These are phyloP conservation scores for Netelia virgata DNA, from an alignment of 2,888 invertebrate species.

Conservation along the genomic window DNA sequence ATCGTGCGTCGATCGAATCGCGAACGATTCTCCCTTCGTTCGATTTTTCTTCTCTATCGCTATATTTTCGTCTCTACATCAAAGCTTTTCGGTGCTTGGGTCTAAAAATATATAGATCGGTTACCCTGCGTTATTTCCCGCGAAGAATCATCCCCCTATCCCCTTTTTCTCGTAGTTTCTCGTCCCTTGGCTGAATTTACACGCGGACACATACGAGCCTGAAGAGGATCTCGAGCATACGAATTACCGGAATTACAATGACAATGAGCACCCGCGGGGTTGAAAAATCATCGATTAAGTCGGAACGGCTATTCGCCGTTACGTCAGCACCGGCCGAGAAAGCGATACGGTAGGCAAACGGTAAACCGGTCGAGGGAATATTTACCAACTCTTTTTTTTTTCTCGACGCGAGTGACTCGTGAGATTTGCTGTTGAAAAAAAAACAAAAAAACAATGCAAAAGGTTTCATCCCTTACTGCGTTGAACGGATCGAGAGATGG, in stretches of 20 bases:
- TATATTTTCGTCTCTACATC: not conserved
- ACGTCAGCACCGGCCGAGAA: slow-evolving; percentile 18
- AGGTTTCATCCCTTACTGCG: not conserved
- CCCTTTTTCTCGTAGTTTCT: not conserved
- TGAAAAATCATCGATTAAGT: slow-evolving; percentile 63
- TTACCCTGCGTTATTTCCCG: not conserved
- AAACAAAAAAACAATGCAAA: slow-evolving; percentile 6
- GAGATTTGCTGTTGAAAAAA: slow-evolving; percentile 27
- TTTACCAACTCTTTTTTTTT: slow-evolving; percentile 13
- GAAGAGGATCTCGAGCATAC: slow-evolving; percentile 44
- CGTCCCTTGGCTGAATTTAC: not conserved
- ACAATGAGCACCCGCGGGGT: slow-evolving; percentile 60
- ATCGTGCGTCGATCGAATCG: slow-evolving; percentile 41
- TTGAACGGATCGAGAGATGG: not conserved
- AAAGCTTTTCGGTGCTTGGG: not conserved
- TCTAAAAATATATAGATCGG: slow-evolving; percentile 9
- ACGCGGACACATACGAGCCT: not conserved
- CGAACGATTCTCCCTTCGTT: slow-evolving; percentile 18
- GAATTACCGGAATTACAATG: slow-evolving; percentile 64
- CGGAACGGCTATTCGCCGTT: slow-evolving; percentile 49
- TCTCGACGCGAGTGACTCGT: slow-evolving; percentile 47
- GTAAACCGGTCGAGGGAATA: slow-evolving; percentile 47
- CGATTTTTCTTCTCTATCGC: not conserved
- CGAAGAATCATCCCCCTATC: slow-evolving; percentile 26
- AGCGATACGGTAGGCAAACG: slow-evolving; percentile 29